Base-by-base conservation (phyloP, 1,140 invertebrate genomes). In the Macrobrachium rosenbergii region DNA sequence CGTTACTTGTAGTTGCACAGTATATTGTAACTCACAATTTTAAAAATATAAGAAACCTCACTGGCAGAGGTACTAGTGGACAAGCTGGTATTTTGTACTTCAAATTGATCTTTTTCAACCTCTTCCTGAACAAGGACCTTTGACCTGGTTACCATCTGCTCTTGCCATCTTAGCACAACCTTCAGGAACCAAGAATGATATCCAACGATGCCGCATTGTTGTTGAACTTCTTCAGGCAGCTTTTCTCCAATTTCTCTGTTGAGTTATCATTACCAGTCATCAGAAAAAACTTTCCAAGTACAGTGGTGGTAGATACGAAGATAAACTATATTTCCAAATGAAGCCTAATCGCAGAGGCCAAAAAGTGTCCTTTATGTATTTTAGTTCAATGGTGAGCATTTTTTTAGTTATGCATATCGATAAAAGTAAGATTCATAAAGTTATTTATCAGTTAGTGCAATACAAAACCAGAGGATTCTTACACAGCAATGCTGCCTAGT, bases 181-280 rank as follows among this genome's bases (percentile, higher is more conserved):
- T 78, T 78, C 0, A 87, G 12, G 69, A 87, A 87, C 84, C 84
- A 87, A 12, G 80, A 58, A 28, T 87, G 84, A 59, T 81, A 87
- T 3, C 78, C 79, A 11, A 5, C n/a, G 12, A 87, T 59, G n/a
- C 37, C 84, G 17, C 64, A 75, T n/a, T 87, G 63, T 62, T 62
- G 28, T 52, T 87, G 84, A 17, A 75, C 78, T 59, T 87, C 84
- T 45, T 58, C 52, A 6, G 78, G 84, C 23, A 87, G 78, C 19
- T 87, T 87, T 60, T 81, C 78, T 23, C 84, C 84, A 45, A 87
- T 80, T 52, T 78, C 81, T 23, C 52, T 52, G 52, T 10, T 8
- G 52, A 52, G 6, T 52, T 10, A 52, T 0, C 12, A 12, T 52
- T 52, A 12, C 7, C 12, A 52, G 6, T 52, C 52, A 10, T 52